Conservation (phyloP, 2,888 invertebrate genomes). For the Seladonia tumulorum region DNA sequence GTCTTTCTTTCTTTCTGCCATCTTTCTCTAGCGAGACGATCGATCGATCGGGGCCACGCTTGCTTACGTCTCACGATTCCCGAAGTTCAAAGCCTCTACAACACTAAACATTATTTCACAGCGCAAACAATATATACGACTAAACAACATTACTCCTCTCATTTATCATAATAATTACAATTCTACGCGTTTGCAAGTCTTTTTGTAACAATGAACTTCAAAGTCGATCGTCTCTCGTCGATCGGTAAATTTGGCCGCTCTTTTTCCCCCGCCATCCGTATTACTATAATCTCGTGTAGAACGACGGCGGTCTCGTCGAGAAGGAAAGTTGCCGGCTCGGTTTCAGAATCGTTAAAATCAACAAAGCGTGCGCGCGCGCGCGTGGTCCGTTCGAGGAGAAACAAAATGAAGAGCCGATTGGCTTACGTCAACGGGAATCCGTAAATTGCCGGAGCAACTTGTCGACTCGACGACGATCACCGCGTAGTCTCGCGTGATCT, state of each 20-base stretch:
- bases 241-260: background rate
- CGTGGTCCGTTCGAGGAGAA: background rate
- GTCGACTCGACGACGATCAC: conserved; percentile 21
- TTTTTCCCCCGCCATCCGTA: background rate
- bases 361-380: background rate
- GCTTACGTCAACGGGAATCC: background rate
- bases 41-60: background rate
- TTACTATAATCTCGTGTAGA: background rate
- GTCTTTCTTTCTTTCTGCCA: background rate
- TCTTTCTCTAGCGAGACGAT: background rate
- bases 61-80: conserved; percentile 4
- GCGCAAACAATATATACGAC: conserved; percentile 22
- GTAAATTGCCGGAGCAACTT: conserved; percentile 5
- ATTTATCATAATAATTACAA: conserved; percentile 11
- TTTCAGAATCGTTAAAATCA: background rate
- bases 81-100: background rate
- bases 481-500: background rate
- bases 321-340: background rate
- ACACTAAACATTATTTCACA: conserved; percentile 38
- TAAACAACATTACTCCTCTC: conserved; percentile 19
- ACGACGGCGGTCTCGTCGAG: background rate
- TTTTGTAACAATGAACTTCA: conserved; percentile 17
- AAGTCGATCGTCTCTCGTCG: background rate
- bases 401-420: background rate
- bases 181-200: conserved; percentile 12